A percentile compares a stretch with the other conserved stretches of the same genome.
These are phyloP conservation scores for Dermochelys coriacea DNA, from an alignment of 2,797 vertebrate genomes.

Conservation along the genomic window DNA sequence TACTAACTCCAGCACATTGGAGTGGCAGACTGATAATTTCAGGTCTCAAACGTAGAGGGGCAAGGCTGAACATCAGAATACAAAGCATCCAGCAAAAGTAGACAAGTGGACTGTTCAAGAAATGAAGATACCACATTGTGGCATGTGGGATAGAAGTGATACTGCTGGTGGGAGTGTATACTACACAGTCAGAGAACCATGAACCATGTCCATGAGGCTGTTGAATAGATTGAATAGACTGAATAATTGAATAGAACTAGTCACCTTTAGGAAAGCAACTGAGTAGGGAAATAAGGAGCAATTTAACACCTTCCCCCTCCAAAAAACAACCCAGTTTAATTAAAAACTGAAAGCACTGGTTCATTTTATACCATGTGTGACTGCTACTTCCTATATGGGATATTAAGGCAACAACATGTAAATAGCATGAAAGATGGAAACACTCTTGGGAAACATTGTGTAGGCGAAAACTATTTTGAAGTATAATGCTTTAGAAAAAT, in stretches of 20 bases:
- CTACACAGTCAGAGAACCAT: neutral
- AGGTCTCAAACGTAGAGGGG: neutral
- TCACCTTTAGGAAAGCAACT: neutral
- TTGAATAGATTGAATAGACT: too few species aligned
- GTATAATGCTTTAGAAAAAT: too few species aligned
- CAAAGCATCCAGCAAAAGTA: neutral
- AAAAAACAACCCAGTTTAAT: neutral
- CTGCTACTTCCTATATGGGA: too few species aligned
- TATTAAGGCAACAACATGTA: too few species aligned
- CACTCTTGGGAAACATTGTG: too few species aligned
- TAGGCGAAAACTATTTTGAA: too few species aligned
- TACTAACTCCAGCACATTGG: neutral
- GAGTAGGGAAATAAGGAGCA: neutral
- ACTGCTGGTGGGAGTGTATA: neutral
- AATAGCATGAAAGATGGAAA: too few species aligned
- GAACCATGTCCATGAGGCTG: neutral
- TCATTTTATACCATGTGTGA: neutral
- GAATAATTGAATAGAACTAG: neutral
- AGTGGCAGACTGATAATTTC: neutral
- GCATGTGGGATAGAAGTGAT: neutral
- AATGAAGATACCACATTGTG: neutral
- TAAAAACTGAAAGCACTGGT: neutral
- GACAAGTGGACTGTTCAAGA: neutral
- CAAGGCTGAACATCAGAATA: neutral
- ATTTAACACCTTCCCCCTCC: neutral